phyloP scores from a whole-genome alignment of 2,113 vertebrate species.

The Plestiodon gilberti region DNA sequence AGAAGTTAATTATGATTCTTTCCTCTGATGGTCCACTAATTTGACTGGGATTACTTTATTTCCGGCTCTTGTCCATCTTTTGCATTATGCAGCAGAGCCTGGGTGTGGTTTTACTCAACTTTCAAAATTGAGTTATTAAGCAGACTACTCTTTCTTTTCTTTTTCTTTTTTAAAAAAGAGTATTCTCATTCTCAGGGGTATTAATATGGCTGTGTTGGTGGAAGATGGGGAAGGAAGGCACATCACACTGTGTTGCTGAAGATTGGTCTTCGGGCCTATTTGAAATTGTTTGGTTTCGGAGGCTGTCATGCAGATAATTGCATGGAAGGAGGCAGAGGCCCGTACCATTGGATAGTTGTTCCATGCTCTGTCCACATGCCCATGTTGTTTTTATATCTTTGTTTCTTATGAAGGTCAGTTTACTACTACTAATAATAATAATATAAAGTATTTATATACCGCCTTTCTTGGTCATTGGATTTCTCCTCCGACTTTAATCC shows the following conservation, averaged over 20 bases:
- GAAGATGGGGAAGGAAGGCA: neutral
- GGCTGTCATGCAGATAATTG: accelerated
- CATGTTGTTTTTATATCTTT: no score
- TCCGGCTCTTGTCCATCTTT: neutral
- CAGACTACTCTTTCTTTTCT: no score
- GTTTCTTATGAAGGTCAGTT: no score
- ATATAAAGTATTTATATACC: no score
- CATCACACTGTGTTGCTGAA: accelerated
- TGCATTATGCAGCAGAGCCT: neutral
- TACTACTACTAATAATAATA: no score
- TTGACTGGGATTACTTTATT: neutral
- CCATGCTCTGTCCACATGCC: no score
- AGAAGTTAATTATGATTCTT: conserved; percentile 9
- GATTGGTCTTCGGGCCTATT: neutral
- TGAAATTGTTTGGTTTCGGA: accelerated
- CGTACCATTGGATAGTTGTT: accelerated
- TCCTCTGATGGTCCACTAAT: neutral
- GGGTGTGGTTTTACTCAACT: neutral
- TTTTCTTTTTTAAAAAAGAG: neutral
- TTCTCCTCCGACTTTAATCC: no score
- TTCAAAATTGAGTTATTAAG: neutral
- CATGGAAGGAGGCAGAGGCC: neutral
- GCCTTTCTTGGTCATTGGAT: no score
- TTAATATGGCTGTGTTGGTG: neutral
- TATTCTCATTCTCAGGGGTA: neutral